Conservation (phyloP, 2,888 invertebrate genomes). For the Gymnocheta viridis region DNA sequence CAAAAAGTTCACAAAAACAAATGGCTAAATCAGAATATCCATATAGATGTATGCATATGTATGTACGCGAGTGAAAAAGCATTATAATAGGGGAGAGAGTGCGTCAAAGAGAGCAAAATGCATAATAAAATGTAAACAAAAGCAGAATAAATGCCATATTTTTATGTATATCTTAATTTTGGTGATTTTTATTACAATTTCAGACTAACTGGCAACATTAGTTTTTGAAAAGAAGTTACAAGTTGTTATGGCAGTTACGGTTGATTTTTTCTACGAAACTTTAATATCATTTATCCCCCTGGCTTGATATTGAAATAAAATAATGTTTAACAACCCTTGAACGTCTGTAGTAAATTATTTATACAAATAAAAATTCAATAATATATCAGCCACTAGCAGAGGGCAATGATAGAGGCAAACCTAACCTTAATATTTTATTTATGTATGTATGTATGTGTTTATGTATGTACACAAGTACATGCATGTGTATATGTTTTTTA, state of each 20-base stretch:
- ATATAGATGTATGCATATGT: no score
- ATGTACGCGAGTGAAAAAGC: no score
- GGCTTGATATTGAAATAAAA: slow-evolving; percentile 43
- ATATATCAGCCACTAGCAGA: slow-evolving; percentile 10
- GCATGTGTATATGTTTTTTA: neutral
- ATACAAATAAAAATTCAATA: slow-evolving; percentile 65
- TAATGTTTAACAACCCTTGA: slow-evolving; percentile 62
- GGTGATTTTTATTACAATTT: neutral
- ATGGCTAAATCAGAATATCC: slow-evolving; percentile 42
- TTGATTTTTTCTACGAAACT: slow-evolving; percentile 25
- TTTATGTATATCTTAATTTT: neutral
- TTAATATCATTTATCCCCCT: slow-evolving; percentile 37
- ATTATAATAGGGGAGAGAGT: slow-evolving; percentile 10
- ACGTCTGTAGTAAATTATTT: slow-evolving; percentile 60
- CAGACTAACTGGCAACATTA: slow-evolving; percentile 9
- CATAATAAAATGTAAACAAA: neutral
- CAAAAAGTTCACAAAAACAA: slow-evolving; percentile 38
- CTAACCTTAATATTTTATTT: slow-evolving; percentile 50
- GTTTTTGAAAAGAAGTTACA: slow-evolving; percentile 37
- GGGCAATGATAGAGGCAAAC: slow-evolving; percentile 26
- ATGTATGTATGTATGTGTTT: neutral
- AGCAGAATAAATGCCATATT: neutral
- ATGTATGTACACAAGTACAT: neutral
- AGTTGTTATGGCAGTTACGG: slow-evolving; percentile 55
- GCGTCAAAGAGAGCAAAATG: neutral